These are phyloP conservation scores for Bagarius yarrelli DNA, from an alignment of 2,113 vertebrate genomes.

Conservation along the genomic window DNA sequence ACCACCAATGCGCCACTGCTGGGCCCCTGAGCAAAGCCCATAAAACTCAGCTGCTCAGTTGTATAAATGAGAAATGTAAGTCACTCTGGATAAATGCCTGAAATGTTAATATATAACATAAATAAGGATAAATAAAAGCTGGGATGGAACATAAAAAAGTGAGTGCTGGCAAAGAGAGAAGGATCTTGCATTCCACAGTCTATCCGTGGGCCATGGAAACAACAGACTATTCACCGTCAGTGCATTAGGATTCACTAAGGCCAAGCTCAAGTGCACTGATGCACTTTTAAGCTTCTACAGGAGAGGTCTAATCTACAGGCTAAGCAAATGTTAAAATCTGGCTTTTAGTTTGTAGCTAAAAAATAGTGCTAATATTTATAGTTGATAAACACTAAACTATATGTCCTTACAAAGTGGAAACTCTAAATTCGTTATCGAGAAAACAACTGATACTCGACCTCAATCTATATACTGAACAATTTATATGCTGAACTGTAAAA, in stretches of 20 bases:
- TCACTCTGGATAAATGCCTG: too few relatives aligned
- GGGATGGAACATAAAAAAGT: neutral
- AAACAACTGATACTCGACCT: too few relatives aligned
- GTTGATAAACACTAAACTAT: constrained; percentile 16
- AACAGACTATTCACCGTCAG: constrained; percentile 61
- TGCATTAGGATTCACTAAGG: constrained; percentile 57
- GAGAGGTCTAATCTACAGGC: constrained; percentile 17
- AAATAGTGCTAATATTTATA: neutral
- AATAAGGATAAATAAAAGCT: neutral
- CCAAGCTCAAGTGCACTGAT: neutral
- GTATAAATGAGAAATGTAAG: too few relatives aligned
- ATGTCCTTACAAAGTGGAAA: neutral
- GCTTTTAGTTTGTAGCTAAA: constrained; percentile 14
- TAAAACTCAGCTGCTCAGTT: too few relatives aligned
- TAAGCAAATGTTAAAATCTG: constrained; percentile 19
- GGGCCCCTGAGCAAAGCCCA: too few relatives aligned
- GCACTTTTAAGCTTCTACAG: neutral
- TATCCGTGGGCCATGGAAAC: constrained; percentile 62
- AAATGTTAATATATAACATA: neutral
- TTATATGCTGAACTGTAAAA: too few relatives aligned
- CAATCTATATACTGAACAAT: too few relatives aligned
- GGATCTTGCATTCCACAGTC: constrained; percentile 64
- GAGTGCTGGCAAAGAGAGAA: constrained; percentile 35
- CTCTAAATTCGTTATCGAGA: neutral
- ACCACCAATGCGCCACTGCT: too few relatives aligned